These are phyloP conservation scores for Acrobasis suavella DNA, from an alignment of 2,888 invertebrate genomes.

Conservation along the genomic window DNA sequence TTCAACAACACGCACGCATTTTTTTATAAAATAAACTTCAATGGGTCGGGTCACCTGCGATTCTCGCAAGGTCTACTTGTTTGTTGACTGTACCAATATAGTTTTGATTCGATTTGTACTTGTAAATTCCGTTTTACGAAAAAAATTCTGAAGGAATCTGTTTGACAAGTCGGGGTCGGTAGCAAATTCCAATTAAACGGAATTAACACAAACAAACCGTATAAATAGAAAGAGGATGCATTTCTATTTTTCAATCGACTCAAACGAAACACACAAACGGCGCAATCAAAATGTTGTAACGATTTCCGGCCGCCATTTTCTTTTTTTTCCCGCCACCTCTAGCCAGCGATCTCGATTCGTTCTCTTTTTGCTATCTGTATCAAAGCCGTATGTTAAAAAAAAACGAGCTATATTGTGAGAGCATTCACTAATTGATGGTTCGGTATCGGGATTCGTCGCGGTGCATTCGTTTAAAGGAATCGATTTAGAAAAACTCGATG, in stretches of 20 bases:
- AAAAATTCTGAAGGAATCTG: background rate
- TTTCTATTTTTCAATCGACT: conserved; percentile 56
- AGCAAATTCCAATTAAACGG: conserved; percentile 15
- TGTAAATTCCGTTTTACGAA: background rate
- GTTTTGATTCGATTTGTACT: background rate
- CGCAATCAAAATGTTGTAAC: conserved; percentile 66
- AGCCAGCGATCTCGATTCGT: conserved; percentile 47
- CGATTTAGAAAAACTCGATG: conserved; percentile 57
- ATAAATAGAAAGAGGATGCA: conserved; percentile 32
- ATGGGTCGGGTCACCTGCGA: too few relatives aligned
- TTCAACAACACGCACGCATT: too few relatives aligned
- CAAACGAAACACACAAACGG: conserved; percentile 51
- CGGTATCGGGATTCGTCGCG: conserved; percentile 59
- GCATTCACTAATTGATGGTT: conserved; percentile 74
- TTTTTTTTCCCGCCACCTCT: conserved; percentile 61
- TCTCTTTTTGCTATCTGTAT: conserved; percentile 58
- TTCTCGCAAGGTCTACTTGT: too few relatives aligned
- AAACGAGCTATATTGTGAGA: conserved; percentile 57
- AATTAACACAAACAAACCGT: conserved; percentile 28
- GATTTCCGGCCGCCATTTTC: conserved; percentile 61
- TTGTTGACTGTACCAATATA: too few relatives aligned
- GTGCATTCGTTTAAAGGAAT: conserved; percentile 50
- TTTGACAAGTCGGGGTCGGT: background rate
- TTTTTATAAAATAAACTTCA: too few relatives aligned
- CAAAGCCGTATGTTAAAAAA: conserved; percentile 66